Base-by-base conservation (phyloP, 1,140 invertebrate genomes). In the Ptiloglossa arizonensis region DNA sequence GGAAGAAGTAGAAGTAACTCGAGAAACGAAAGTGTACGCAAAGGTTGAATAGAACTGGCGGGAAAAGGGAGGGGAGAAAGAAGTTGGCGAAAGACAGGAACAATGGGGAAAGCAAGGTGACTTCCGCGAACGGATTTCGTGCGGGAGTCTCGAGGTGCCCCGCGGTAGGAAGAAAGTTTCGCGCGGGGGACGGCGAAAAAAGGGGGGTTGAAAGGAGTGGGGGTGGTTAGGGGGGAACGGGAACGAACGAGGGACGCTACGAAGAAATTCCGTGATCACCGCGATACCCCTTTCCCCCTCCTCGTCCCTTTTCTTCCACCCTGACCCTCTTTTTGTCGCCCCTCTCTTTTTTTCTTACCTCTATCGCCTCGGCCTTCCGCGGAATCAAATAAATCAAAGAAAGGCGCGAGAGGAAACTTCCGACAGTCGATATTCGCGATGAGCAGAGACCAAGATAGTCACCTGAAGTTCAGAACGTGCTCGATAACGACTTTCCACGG, bases 161-260 rank as follows among this genome's bases (percentile, higher is more conserved):
- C 70, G 62, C 82, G 48, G 72, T 17, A 50, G 73, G 54, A 80
- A 86, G 73, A 52, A 80, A 86, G 86, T 76, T 86, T 86, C 82
- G 52, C 44, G 54, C 15, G 66, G 46, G 52, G n/a, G n/a, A n/a
- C n/a, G n/a, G 38, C 69, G 64, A 81, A 82, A 83, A 80, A 83
- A 75, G 67, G 67, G 75, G 48, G n/a, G n/a, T n/a, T 32, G 69
- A 62, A 22, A 48, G 50, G 22, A 62, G 9, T 0, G 6, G 56
- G 19, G 54, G 15, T 2, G 15, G 13, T n/a, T n/a, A 52, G 22
- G 80, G 75, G 50, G 62, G 41, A 76, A 60, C n/a, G 29, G 27
- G 38, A 52, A 52, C 57, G 75, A 29, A 60, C 52, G 57, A 38
- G 69, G 60, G n/a, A 29, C 63, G n/a, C n/a, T n/a, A n/a, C 48